phyloP scores from a whole-genome alignment of 2,888 invertebrate genomes.

The Ditylenchus weischeri region DNA sequence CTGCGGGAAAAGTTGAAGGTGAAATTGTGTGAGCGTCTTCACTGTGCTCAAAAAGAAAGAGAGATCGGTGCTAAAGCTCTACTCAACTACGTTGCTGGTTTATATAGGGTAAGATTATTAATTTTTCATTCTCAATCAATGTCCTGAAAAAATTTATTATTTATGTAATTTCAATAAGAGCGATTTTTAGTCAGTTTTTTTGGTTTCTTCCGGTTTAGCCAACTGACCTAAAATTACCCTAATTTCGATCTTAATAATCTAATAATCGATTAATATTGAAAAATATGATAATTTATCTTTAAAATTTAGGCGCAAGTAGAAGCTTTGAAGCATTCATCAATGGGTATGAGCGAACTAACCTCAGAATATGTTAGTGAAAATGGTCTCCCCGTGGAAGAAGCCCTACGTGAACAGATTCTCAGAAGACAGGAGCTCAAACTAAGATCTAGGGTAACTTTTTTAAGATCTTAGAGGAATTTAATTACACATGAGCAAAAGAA shows the following conservation, averaged over 20 bases:
- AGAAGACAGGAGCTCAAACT: conserved; percentile 20
- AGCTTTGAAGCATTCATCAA: neutral
- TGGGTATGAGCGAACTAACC: conserved; percentile 19
- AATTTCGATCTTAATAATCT: too few relatives aligned
- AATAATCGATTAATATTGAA: too few relatives aligned
- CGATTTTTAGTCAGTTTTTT: too few relatives aligned
- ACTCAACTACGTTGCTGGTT: conserved; percentile 16
- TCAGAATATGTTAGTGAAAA: conserved; percentile 24
- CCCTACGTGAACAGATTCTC: conserved; percentile 17
- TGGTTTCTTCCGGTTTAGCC: too few relatives aligned
- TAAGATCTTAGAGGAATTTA: neutral
- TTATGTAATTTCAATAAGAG: too few relatives aligned
- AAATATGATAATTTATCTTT: neutral
- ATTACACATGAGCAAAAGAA: too few relatives aligned
- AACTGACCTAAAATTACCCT: too few relatives aligned
- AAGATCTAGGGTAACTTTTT: conserved; percentile 16
- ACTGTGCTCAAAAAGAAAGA: conserved; percentile 17
- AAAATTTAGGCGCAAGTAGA: neutral
- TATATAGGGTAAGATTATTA: conserved; percentile 16
- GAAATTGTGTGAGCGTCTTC: conserved; percentile 17
- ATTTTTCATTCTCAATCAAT: too few relatives aligned
- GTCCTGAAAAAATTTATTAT: too few relatives aligned
- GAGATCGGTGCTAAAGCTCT: conserved; percentile 22
- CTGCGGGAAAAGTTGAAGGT: conserved; percentile 20
- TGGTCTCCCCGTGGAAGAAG: conserved; percentile 24